Percentiles rank a stretch among this genome's conserved stretches.
phyloP scores from a whole-genome alignment of 2,888 invertebrate genomes.

The Ceramica pisi region DNA sequence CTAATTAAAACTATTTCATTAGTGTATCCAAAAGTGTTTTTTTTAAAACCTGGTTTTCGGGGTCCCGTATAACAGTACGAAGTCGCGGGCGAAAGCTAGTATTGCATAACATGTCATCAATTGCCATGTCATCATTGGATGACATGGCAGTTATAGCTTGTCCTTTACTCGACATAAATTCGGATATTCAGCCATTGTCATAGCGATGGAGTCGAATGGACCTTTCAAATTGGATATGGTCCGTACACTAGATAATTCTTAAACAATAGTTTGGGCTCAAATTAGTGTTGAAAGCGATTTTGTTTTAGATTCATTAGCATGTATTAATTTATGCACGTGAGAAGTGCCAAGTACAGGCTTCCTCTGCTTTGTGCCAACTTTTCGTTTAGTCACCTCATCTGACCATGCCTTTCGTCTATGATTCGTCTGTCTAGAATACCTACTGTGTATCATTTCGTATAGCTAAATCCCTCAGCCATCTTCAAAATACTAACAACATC shows the following conservation, averaged over 20 bases:
- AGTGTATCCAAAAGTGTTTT: too few relatives aligned
- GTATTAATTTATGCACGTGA: background rate
- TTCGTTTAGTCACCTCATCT: background rate
- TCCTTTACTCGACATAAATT: too few relatives aligned
- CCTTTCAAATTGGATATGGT: too few relatives aligned
- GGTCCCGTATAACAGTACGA: too few relatives aligned
- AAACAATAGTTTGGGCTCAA: background rate
- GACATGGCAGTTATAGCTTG: too few relatives aligned
- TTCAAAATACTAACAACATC: slow-evolving; percentile 30
- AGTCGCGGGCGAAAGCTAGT: too few relatives aligned
- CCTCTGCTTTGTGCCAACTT: slow-evolving; percentile 36
- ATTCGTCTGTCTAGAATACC: slow-evolving; percentile 17
- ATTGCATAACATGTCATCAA: too few relatives aligned
- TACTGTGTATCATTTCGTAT: slow-evolving; percentile 28
- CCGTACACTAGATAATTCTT: background rate
- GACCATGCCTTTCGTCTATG: slow-evolving; percentile 17
- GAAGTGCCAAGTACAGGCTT: slow-evolving; percentile 35
- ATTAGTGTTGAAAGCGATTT: slow-evolving; percentile 5
- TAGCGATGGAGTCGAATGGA: too few relatives aligned
- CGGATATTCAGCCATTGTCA: too few relatives aligned
- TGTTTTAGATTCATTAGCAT: background rate
- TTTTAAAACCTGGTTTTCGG: too few relatives aligned
- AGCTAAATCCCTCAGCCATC: background rate
- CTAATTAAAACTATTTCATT: too few relatives aligned
- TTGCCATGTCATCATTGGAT: too few relatives aligned